Percentiles rank a stretch among this genome's conserved stretches.
These are phyloP conservation scores for Oreotrochilus melanogaster DNA, from an alignment of 2,113 vertebrate genomes.

Conservation along the genomic window DNA sequence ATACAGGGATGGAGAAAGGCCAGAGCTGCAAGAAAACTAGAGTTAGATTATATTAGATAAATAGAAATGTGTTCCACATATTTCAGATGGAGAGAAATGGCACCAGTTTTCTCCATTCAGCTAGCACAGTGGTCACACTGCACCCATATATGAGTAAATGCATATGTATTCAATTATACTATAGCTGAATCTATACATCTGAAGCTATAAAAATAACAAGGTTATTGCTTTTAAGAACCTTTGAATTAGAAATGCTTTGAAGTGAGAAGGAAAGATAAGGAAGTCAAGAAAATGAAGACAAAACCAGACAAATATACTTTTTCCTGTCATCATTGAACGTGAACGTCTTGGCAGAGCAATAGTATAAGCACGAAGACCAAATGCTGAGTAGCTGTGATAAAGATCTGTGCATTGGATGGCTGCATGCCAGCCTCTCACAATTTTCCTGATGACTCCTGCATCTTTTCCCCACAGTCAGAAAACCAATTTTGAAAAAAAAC, in stretches of 20 bases:
- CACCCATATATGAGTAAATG: not conserved
- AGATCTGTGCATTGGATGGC: not conserved
- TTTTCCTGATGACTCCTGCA: not conserved
- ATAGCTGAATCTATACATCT: not conserved
- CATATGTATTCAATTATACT: not conserved
- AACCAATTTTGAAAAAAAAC: not conserved
- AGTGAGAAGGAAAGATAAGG: not conserved
- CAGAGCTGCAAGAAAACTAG: not conserved
- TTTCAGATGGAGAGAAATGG: not conserved
- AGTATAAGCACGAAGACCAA: not conserved
- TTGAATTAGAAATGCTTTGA: not conserved
- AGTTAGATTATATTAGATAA: not conserved
- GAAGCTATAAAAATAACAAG: not conserved
- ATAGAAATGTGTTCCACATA: not conserved
- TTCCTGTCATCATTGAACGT: not conserved
- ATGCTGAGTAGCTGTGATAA: not conserved
- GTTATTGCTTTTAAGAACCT: not conserved
- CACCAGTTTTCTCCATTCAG: not conserved
- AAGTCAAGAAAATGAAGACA: not conserved
- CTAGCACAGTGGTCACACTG: not conserved
- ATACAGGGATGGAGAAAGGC: not conserved
- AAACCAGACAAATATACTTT: not conserved
- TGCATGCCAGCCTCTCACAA: not conserved
- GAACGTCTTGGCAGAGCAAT: not conserved
- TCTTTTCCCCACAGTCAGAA: not conserved